These are phyloP conservation scores for Drosophila nr. perissopoda DNA, from an alignment of 2,888 invertebrate genomes.

Conservation along the genomic window DNA sequence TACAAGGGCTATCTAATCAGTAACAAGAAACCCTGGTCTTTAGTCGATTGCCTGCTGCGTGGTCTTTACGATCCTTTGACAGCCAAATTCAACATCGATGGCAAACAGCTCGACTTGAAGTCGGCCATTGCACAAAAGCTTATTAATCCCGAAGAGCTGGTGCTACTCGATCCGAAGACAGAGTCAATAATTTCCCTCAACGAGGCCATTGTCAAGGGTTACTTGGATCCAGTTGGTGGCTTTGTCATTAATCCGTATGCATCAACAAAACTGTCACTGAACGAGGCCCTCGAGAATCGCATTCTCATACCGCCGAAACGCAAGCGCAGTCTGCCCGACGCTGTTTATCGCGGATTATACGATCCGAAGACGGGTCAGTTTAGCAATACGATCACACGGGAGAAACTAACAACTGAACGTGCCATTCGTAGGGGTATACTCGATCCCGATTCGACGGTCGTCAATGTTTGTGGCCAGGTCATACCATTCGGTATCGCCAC, in stretches of 20 bases:
- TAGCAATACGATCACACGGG: slow-evolving; percentile 91
- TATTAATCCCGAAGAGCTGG: slow-evolving; percentile 91
- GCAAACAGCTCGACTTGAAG: slow-evolving; percentile 89
- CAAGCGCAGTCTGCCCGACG: slow-evolving; percentile 93
- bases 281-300: slow-evolving; percentile 93
- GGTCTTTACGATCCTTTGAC: slow-evolving; percentile 91
- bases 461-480: slow-evolving; percentile 92
- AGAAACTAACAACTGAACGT: slow-evolving; percentile 91
- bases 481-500: slow-evolving; percentile 94
- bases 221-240: slow-evolving; percentile 93
- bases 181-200: slow-evolving; percentile 92
- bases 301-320: slow-evolving; percentile 92
- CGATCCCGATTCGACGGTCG: slow-evolving; percentile 94
- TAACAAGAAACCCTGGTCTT: slow-evolving; percentile 91
- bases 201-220: slow-evolving; percentile 91
- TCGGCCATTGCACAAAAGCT: slow-evolving; percentile 91
- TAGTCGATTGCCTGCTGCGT: slow-evolving; percentile 93
- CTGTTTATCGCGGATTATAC: slow-evolving; percentile 95
- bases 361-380: slow-evolving; percentile 94
- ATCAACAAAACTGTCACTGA: slow-evolving; percentile 90
- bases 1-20: slow-evolving; percentile 93
- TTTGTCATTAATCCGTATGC: slow-evolving; percentile 91
- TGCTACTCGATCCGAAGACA: slow-evolving; percentile 92
- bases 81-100: slow-evolving; percentile 90
- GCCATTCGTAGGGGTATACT: slow-evolving; percentile 94